These are phyloP conservation scores for Gobio occitaniae DNA, from an alignment of 2,797 vertebrate genomes.

Conservation along the genomic window DNA sequence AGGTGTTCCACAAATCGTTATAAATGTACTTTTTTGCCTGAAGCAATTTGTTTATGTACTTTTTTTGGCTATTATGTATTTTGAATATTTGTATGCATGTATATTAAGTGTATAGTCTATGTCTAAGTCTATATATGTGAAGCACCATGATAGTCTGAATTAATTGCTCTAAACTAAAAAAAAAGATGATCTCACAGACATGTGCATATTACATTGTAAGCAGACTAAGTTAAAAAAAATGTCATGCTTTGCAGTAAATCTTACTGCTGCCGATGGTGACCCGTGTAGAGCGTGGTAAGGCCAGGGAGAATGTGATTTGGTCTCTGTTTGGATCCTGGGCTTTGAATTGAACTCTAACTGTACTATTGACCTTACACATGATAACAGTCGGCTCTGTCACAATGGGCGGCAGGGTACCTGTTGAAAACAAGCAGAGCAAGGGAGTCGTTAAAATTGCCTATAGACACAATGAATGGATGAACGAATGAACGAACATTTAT, in stretches of 20 bases:
- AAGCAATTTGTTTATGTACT: no score
- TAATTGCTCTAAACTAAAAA: no score
- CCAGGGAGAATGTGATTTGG: constrained; percentile 75
- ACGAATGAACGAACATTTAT: not conserved
- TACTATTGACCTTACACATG: constrained; percentile 72
- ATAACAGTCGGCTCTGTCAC: constrained; percentile 77
- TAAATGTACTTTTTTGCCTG: no score
- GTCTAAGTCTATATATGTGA: no score
- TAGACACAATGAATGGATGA: not conserved
- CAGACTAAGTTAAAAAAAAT: not conserved
- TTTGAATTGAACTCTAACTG: constrained; percentile 68
- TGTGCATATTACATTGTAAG: not conserved
- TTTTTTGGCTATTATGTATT: no score
- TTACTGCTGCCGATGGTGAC: constrained; percentile 74
- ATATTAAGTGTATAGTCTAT: no score
- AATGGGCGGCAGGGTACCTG: constrained; percentile 82
- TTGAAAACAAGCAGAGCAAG: constrained; percentile 22
- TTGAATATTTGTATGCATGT: no score
- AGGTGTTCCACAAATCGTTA: no score
- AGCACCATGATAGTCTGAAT: no score
- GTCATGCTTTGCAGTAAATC: constrained; percentile 19
- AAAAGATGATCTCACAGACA: not conserved
- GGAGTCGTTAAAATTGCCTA: not conserved
- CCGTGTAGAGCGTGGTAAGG: constrained; percentile 73
- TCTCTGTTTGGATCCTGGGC: constrained; percentile 80